These are phyloP conservation scores for Dicyrtomina minuta DNA, from an alignment of 2,888 invertebrate genomes.

Conservation along the genomic window DNA sequence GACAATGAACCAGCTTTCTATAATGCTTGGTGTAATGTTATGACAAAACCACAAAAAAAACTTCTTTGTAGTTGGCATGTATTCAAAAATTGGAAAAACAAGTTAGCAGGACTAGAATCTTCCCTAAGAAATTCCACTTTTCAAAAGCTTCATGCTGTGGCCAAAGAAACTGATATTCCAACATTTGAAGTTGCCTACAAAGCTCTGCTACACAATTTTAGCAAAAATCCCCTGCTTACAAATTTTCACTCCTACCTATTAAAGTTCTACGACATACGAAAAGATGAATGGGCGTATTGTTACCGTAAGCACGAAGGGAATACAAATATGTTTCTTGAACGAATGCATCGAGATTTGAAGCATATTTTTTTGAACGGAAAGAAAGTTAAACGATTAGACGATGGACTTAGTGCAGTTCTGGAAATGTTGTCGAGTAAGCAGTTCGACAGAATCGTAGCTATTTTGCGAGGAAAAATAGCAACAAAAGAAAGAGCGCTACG, in stretches of 20 bases:
- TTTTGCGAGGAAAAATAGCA: too few relatives aligned
- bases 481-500: too few relatives aligned
- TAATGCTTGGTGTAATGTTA: background rate
- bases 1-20: conserved; percentile 6
- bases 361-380: too few relatives aligned
- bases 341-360: too few relatives aligned
- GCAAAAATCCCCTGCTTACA: background rate
- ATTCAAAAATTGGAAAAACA: background rate
- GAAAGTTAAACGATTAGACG: too few relatives aligned
- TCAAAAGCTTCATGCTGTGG: background rate
- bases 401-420: too few relatives aligned
- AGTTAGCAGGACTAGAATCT: background rate
- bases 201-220: background rate
- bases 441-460: too few relatives aligned
- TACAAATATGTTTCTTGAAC: too few relatives aligned
- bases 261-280: background rate
- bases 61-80: conserved; percentile 3
- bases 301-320: too few relatives aligned
- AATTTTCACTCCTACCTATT: background rate
- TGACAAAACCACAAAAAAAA: background rate
- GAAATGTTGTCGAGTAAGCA: too few relatives aligned
- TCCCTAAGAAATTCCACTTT: background rate
- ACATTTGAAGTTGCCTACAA: background rate
- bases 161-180: background rate
- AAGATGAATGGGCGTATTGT: background rate